Base-by-base conservation (phyloP, 2,888 invertebrate species). In the Formica aserva region DNA sequence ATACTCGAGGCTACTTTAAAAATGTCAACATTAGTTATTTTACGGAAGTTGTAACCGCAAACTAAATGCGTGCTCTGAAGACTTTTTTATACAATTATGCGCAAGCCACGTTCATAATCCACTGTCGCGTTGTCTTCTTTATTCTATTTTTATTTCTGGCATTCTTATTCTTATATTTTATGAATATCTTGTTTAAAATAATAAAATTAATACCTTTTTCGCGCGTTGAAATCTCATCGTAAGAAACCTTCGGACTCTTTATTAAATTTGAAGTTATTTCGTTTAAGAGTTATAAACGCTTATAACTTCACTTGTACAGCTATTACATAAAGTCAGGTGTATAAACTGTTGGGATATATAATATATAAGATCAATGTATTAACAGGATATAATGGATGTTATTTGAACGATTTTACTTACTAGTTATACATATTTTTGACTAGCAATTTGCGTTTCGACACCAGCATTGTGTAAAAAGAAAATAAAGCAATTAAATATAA, bases 11-110 rank as follows among this genome's bases (percentile, higher is more conserved):
- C 63, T 71, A 60, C 72, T 80, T 60, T 80, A 80, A 80, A 80
- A 80, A 72, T 71, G 71, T 60, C 72, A 71, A 60, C 78, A 71
- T 80, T 80, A 80, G 78, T 80, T 80, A 80, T 71, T 80, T 18
- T 22, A 35, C 22, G 35, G n/a, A 80, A 80, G 78, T 35, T 80
- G 32, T 71, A 60, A 60, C 60, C 71, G 57, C 78, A 41, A 57
- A 32, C 69, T 69, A 69, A 35, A 45, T 78, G 60, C 71, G 60
- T 60, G 60, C 45, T 48, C 26, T 13, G 13, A 78, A 45, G 22
- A 45, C 60, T 78, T 71, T 57, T 80, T 80, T 60, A 71, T 71
- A 71, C 45, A 60, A 78, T 71, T 71, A 78, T 45, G 35, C 26
- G 32, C 29, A 67, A 78, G 45, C 32, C 35, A 13, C 35, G 8